phyloP scores from a whole-genome alignment of 2,113 vertebrate species.

The Baryphthengus martii region DNA sequence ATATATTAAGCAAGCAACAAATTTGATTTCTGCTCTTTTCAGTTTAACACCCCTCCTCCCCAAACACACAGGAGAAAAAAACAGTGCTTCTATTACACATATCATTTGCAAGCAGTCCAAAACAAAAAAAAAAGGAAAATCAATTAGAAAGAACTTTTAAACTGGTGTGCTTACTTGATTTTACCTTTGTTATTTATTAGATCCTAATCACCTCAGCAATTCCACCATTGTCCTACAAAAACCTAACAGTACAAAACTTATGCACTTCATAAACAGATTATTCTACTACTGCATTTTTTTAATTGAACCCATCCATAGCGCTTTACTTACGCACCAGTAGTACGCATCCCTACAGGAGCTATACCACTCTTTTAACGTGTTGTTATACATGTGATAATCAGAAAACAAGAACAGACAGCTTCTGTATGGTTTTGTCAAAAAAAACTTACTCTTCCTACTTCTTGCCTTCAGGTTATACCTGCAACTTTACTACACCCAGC shows the following conservation, averaged over 20 bases:
- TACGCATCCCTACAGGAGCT: background rate
- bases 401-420: background rate
- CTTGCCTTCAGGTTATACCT: background rate
- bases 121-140: background rate
- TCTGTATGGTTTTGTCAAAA: background rate
- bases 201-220: background rate
- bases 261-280: rapidly evolving
- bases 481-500: background rate
- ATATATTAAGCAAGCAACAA: background rate
- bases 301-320: background rate
- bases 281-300: background rate
- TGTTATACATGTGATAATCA: background rate
- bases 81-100: background rate
- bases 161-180: background rate
- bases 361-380: rapidly evolving
- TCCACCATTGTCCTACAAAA: background rate
- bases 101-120: background rate
- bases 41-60: background rate
- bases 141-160: background rate
- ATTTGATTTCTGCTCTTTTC: background rate
- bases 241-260: background rate
- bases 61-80: background rate
- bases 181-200: background rate
- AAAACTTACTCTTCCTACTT: background rate
- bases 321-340: background rate